phyloP scores from a whole-genome alignment of 2,113 vertebrate genomes.

The Pontoporia blainvillei region DNA sequence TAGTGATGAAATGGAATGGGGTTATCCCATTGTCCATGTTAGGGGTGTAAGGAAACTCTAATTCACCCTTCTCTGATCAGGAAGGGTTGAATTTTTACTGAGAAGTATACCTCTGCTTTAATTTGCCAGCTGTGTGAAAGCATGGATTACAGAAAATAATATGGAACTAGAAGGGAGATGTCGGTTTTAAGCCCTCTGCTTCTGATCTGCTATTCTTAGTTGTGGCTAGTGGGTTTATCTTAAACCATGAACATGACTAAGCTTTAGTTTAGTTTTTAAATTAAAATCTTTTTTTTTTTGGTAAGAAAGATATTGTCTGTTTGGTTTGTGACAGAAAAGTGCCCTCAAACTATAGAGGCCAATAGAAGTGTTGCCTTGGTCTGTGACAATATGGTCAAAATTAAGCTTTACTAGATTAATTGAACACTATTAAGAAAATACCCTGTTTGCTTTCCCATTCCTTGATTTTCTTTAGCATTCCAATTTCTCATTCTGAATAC shows the following conservation, averaged over 20 bases:
- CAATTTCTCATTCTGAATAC: not conserved
- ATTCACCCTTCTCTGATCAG: not conserved
- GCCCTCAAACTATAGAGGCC: not conserved
- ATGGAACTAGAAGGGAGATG: not conserved
- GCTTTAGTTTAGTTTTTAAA: not conserved
- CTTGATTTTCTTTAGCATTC: not conserved
- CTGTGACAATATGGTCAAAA: not conserved
- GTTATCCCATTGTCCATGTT: not conserved
- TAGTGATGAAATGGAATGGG: not conserved
- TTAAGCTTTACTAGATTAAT: not conserved
- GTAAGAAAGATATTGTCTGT: not conserved
- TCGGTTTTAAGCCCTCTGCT: not conserved
- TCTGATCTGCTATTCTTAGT: not conserved
- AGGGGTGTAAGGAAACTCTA: not conserved
- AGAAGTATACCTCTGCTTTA: not conserved
- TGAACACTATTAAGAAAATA: not conserved
- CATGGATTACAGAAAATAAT: not conserved
- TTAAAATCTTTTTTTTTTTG: not conserved
- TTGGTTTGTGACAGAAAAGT: not conserved
- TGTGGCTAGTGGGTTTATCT: not conserved
- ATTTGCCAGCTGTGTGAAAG: not conserved
- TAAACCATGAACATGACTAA: not conserved
- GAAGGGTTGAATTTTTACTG: not conserved
- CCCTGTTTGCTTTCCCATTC: not conserved
- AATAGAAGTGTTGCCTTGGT: not conserved